Base-by-base conservation (phyloP, 2,797 vertebrate species). In the Onychomys arenicola region DNA sequence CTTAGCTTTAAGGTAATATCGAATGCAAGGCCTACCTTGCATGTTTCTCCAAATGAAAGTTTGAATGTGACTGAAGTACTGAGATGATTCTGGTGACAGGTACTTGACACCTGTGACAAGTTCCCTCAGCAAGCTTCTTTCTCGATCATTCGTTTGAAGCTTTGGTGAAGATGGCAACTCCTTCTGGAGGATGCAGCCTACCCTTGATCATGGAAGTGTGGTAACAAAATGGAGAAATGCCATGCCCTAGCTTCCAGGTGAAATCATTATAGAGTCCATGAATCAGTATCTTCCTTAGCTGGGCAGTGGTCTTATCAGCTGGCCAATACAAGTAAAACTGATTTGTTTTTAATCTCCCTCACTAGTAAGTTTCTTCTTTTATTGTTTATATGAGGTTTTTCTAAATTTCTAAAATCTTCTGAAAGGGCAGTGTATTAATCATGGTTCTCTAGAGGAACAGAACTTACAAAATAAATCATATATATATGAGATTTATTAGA, bases 331-430 rank as follows among this genome's bases (percentile, higher is more conserved):
- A 92, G 34, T 75, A 85, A 77, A 87, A 63, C 5, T 12, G 8
- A 63, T 77, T 88, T 76, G 52, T 89, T 89, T 93, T 84, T 49
- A 83, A 65, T 89, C 57, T 77, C 83, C 57, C 46, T 89, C 59
- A 81, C n/a, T 69, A 92, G 21, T 43, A 85, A 57, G 32, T 92
- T 49, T 95, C 77, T 80, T 83, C 52, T 89, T 88, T 93, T 71
- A 65, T 75, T 84, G 69, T 65, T 92, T 96, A 49, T 61, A 65
- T 61, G 46, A 49, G 19, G 55, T 27, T 89, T 94, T 78, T 61
- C 71, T 57, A 91, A 40, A 81, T 92, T 83, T 87, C 63, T 92
- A 92, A 78, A 92, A 96, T 43, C 32, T 82, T 40, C 13, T 81
- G 55, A 77, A 96, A 86, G 90, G 57, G 21, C 32, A 52, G 10